Evolutionary conservation across 2,113 vertebrate species (phyloP), one percentile per base, ranked within the genome.

Genomic region (Aphyosemion australe): DNA sequence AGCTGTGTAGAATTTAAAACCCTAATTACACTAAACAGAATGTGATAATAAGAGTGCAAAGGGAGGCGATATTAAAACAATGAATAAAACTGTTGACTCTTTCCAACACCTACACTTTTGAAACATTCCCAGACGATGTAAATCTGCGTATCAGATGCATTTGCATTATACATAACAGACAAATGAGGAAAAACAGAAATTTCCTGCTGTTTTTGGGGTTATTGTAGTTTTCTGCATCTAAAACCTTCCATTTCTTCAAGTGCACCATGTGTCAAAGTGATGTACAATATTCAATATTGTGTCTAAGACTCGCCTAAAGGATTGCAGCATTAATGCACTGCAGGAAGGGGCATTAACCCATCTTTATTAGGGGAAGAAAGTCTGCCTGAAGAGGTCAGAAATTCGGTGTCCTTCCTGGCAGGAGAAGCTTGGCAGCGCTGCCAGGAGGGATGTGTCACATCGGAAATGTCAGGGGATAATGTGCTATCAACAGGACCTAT

Each of bases 391-490:
- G 76, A 79, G 80, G 87, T 79, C 74, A 76, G 61, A 70, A 71
- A 83, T 64, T 76, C 48, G 0, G 68, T 62, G 68, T 83, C 80
- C 74, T 81, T 83, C 75, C 74, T 76, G 76, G 75, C 66, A 78
- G 82, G 60, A 83, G 67, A 83, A 64, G 51, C 78, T 75, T 65
- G 53, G 72, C 87, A 76, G 61, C 57, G 16, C 52, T 45, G 73
- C 80, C 69, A 43, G 52, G 74, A 81, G 76, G 50, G 59, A 87
- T 72, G 63, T 90, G 91, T 87, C 89, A 86, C 81, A 76, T 74
- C 48, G 72, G 64, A 92, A 92, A 93, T 91, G 89, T 91, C 90
- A 88, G 59, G 79, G 74, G 88, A 89, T 88, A 90, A 90, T 90
- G 90, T 88, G 88, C 65, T 84, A 88, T 84, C 87, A 89, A 74